Evolutionary conservation across 2,888 invertebrate genomes (phyloP), one percentile per base, ranked within the genome.

Genomic region (Allolobophora icterica): DNA sequence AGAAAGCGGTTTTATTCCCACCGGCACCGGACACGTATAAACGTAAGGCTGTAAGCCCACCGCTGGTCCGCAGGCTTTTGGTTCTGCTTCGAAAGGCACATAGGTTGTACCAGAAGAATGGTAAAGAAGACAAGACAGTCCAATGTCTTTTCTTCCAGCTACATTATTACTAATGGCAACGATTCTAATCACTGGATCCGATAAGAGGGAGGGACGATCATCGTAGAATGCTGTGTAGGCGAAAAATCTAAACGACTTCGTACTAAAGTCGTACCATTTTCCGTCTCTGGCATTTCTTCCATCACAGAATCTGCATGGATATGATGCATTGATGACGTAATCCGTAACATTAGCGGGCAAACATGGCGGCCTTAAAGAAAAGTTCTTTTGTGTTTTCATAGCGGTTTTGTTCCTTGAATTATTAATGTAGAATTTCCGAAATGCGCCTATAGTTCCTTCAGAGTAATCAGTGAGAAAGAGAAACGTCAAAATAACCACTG

Each of bases 191-290:
- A 91, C 91, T 30, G 91, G 91, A n/a, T 89, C 91, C 4, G 84
- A 84, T 42, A 90, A n/a, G 33, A 91, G 83, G 5, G 89, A 89
- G 33, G n/a, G 42, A 52, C 91, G 42, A 45, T 91, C 91, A 34
- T 91, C 91, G 34, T 90, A 35, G 24, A 91, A 90, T 30, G 90
- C 91, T 19, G 90, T 89, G 91, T 91, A 91, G 33, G 91, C 89
- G 90, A 40, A 91, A 34, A 91, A 52, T 11, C n/a, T 15, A 87
- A 90, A 89, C 24, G 30, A 83, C 15, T 38, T 33, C 38, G 89
- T 84, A 52, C 90, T 90, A 34, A 89, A 91, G 33, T 91, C 90
- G 84, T 34, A 91, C 91, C 91, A 91, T 52, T 90, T 71, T 30
- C 91, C 91, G 34, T 91, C 90, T 6, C 5, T 11, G 30, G n/a